Conservation (phyloP, 1,140 invertebrate species). For the Hypsibius dujardini region DNA sequence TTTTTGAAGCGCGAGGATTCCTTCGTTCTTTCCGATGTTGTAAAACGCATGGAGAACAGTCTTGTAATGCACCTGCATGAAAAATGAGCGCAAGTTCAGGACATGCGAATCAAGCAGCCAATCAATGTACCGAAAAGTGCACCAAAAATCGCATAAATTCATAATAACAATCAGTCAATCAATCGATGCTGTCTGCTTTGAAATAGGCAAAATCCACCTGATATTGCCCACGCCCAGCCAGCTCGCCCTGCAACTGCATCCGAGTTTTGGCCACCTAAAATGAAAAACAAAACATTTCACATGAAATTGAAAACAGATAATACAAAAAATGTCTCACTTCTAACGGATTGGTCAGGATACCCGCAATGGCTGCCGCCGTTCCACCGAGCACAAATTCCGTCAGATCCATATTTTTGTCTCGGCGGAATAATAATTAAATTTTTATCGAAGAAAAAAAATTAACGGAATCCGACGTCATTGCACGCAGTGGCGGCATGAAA, state of each 20-base stretch:
- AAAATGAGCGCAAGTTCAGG: background rate
- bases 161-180: no score
- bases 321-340: background rate
- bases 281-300: no score
- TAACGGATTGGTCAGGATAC: background rate
- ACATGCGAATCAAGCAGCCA: constrained; percentile 32
- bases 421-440: no score
- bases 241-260: constrained; percentile 74
- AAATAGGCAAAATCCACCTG: constrained; percentile 26
- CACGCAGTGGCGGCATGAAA: no score
- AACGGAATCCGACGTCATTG: no score
- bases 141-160: background rate
- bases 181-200: no score
- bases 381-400: constrained; percentile 4
- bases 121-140: constrained; percentile 26
- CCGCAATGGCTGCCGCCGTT: background rate
- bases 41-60: constrained; percentile 52
- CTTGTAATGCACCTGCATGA: constrained; percentile 27
- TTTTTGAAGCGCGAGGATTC: constrained; percentile 60
- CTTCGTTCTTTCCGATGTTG: constrained; percentile 45
- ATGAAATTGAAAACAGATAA: no score
- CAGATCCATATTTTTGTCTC: background rate
- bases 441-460: no score
- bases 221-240: constrained; percentile 48
- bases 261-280: constrained; percentile 64